Evolutionary conservation across 2,888 invertebrate genomes (phyloP).

Genomic region (Dasypogon diadema): DNA sequence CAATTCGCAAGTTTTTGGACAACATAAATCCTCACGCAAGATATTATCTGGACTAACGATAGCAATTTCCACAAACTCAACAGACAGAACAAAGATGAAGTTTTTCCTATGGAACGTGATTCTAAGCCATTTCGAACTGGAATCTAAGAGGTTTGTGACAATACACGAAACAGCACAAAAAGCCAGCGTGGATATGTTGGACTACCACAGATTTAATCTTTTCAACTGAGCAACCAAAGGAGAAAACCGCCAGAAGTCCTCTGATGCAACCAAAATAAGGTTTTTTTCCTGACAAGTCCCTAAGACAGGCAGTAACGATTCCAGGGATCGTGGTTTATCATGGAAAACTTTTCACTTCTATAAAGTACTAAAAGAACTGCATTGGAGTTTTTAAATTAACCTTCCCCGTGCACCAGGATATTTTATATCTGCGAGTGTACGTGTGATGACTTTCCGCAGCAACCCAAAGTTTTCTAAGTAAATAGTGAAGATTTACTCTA

Average conservation of each 20-base stretch:
- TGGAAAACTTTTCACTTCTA: slow-evolving; percentile 16
- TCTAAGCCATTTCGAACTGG: slow-evolving; percentile 20
- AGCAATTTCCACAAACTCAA: slow-evolving; percentile 38
- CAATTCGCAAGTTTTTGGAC: slow-evolving; percentile 36
- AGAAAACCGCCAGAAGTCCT: slow-evolving; percentile 42
- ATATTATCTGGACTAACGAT: slow-evolving; percentile 47
- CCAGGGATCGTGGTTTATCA: slow-evolving; percentile 52
- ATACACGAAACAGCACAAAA: slow-evolving; percentile 25
- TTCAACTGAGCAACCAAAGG: slow-evolving; percentile 12
- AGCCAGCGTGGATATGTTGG: slow-evolving; percentile 20
- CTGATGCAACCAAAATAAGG: slow-evolving; percentile 53
- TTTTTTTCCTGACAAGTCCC: slow-evolving; percentile 24
- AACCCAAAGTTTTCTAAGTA: slow-evolving; percentile 15
- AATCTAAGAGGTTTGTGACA: slow-evolving; percentile 26
- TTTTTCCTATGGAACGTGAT: slow-evolving; percentile 47
- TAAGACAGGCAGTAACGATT: slow-evolving; percentile 24
- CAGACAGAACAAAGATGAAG: slow-evolving; percentile 38
- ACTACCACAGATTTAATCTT: slow-evolving; percentile 50
- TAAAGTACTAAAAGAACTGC: slow-evolving; percentile 44
- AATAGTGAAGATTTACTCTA: slow-evolving; percentile 39
- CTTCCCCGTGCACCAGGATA: slow-evolving; percentile 1
- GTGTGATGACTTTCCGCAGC: slow-evolving; percentile 7
- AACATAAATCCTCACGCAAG: slow-evolving; percentile 50
- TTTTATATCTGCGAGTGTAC: slow-evolving; percentile 16
- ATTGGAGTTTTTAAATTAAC: slow-evolving; percentile 48